phyloP scores from a whole-genome alignment of 2,113 vertebrate genomes.

The Rhea pennata region DNA sequence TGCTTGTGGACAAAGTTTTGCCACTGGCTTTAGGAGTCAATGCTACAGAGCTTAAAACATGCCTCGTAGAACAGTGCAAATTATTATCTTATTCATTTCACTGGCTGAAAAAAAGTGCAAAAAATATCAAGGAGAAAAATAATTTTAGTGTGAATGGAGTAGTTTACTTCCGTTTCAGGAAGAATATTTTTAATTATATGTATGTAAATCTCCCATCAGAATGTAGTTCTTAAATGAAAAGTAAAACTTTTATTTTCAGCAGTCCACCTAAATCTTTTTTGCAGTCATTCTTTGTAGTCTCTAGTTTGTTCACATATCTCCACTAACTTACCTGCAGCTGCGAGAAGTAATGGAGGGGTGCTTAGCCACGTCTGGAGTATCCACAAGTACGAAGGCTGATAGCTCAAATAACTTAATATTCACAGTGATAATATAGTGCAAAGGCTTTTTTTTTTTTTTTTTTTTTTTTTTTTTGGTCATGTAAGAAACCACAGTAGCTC shows the following conservation, averaged over 20 bases:
- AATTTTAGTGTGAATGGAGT: background rate
- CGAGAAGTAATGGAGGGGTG: background rate
- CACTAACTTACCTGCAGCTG: background rate
- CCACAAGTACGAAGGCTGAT: background rate
- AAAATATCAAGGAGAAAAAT: background rate
- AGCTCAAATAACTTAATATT: background rate
- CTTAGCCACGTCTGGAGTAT: background rate
- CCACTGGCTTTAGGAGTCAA: background rate
- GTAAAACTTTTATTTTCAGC: background rate
- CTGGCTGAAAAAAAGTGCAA: background rate
- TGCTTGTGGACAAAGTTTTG: background rate
- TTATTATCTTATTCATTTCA: background rate
- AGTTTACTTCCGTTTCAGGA: background rate
- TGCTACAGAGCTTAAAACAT: background rate
- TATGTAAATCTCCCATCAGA: background rate
- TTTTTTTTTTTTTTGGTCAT: slow-evolving; percentile 1
- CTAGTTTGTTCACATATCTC: background rate
- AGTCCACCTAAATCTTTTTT: background rate
- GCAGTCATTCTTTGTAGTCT: background rate
- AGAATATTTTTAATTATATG: background rate
- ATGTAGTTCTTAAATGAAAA: background rate
- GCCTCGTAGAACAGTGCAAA: background rate
- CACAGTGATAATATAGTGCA: background rate
- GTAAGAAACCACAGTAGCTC: background rate
- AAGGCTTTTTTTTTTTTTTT: slow-evolving; percentile 1